A percentile compares a stretch with the other conserved stretches of the same genome.
phyloP scores from a whole-genome alignment of 2,888 invertebrate species.

The Plemyria rubiginata region DNA sequence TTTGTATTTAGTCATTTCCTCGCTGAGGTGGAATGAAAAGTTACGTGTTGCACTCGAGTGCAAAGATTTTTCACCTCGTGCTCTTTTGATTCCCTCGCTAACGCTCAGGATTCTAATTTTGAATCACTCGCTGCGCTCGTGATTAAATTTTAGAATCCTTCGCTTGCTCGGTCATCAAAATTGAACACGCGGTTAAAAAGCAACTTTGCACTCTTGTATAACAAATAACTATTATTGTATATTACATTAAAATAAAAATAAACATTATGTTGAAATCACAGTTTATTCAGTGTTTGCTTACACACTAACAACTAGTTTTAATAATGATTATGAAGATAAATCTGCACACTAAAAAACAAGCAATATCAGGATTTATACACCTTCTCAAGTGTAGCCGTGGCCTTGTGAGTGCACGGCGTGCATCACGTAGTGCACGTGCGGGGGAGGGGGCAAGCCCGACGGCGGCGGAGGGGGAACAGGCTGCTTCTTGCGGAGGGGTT shows the following conservation, averaged over 20 bases:
- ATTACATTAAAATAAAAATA: background rate
- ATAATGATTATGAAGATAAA: background rate
- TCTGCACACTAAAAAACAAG: background rate
- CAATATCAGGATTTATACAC: background rate
- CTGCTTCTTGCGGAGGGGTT: conserved; percentile 24
- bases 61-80: no score
- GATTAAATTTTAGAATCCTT: no score
- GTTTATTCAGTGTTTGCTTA: background rate
- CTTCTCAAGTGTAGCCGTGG: conserved; percentile 28
- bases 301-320: background rate
- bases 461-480: conserved; percentile 4
- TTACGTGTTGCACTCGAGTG: no score
- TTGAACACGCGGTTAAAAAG: no score
- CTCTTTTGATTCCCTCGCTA: no score
- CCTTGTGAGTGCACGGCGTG: conserved; percentile 37
- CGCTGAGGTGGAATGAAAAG: no score
- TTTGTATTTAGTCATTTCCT: no score
- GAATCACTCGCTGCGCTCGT: no score
- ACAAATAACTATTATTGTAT: no score
- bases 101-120: no score
- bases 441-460: conserved; percentile 8
- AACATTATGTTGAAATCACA: background rate
- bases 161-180: no score
- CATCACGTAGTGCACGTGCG: conserved; percentile 29
- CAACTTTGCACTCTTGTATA: no score